phyloP scores from a whole-genome alignment of 2,113 vertebrate genomes.

The Gymnorhina tibicen region DNA sequence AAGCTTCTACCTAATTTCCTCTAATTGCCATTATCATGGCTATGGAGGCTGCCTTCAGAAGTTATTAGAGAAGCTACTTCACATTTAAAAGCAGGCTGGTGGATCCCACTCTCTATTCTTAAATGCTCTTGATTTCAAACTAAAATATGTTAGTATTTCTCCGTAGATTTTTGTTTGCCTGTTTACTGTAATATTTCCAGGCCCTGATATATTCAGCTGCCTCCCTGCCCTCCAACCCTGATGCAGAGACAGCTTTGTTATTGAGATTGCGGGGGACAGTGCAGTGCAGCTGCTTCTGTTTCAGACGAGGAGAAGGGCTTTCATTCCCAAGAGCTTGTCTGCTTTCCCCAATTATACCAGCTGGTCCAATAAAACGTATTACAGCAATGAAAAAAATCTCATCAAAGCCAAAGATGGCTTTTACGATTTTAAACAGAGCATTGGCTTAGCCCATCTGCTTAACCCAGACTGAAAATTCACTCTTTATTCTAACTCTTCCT shows the following conservation, averaged over 20 bases:
- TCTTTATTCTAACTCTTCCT: neutral
- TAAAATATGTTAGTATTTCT: neutral
- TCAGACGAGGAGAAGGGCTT: neutral
- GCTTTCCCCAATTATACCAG: neutral
- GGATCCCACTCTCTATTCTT: neutral
- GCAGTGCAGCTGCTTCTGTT: neutral
- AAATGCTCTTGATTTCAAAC: neutral
- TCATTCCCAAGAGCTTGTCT: neutral
- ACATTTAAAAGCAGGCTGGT: neutral
- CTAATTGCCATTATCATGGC: neutral
- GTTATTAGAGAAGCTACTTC: neutral
- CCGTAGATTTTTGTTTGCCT: neutral
- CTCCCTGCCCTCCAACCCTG: neutral
- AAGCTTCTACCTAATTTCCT: neutral
- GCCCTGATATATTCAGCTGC: neutral
- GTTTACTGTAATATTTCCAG: neutral
- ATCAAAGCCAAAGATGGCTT: neutral
- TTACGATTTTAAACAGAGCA: neutral
- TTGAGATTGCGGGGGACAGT: neutral
- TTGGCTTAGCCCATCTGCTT: neutral
- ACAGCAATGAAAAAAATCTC: neutral
- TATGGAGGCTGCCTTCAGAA: neutral
- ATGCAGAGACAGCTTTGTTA: neutral
- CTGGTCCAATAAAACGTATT: conserved; percentile 6
- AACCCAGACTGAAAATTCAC: neutral